Base-by-base conservation (phyloP, 1,140 invertebrate genomes). In the Nephotettix cincticeps region DNA sequence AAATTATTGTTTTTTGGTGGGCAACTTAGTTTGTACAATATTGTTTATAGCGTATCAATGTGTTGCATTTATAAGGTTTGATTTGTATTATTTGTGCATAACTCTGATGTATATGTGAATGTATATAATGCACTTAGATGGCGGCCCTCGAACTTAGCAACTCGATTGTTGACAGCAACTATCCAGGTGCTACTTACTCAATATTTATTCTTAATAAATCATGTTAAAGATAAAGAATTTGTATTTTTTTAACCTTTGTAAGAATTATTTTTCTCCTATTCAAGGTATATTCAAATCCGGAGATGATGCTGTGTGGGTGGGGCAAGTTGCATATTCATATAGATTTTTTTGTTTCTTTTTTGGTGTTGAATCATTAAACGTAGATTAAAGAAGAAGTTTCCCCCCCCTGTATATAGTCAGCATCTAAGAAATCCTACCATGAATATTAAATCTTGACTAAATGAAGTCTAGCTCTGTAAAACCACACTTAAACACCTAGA, bases 191-290 rank as follows among this genome's bases (percentile, higher is more conserved):
- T 67, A 67, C 64, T 25, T 67, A 43, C 32, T 67, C 64, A 67
- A 43, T 67, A 67, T 67, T 67, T 67, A 67, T 67, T 67, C 64
- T 67, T 67, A 67, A 67, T 67, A 67, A 67, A 67, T 43, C 64
- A 67, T 67, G 64, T 67, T 67, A 45, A 67, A 45, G 64, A 67
- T 27, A 14, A 36, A 6, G 32, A n/a, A n/a, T n/a, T n/a, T n/a
- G n/a, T n/a, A n/a, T n/a, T n/a, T n/a, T n/a, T n/a, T n/a, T n/a
- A 54, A 21, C 21, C 36, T 40, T 17, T 40, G 36, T 40, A 9
- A 40, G 17, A 6, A 6, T 40, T 40, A 40, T 40, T 40, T 40
- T 9, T 40, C 17, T 40, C 36, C 36, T 9, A 40, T 40, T 17
- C 17, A 40, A 6, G 6, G 36, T 40, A 6, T 40, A 40, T n/a